A percentile compares a stretch with the other conserved stretches of the same genome.
phyloP scores from a whole-genome alignment of 2,113 vertebrate species.

The Poeciliopsis occidentalis region DNA sequence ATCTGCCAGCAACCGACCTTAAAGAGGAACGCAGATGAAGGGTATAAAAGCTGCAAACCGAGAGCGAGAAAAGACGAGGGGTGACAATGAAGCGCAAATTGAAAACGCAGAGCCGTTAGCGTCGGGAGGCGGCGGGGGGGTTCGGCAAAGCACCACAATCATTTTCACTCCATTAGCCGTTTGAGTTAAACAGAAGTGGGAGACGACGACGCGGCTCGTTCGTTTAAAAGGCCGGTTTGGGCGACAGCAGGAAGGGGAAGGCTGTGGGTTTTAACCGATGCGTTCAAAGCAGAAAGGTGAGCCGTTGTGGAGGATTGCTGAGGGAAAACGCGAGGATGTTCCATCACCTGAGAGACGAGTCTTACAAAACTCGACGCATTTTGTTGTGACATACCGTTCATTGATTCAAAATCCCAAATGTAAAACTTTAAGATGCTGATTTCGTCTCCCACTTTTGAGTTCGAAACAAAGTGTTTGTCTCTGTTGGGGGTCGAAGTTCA shows the following conservation, averaged over 20 bases:
- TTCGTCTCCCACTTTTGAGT: too few relatives aligned
- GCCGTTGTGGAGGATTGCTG: neutral
- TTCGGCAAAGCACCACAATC: conserved; percentile 9
- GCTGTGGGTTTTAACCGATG: conserved; percentile 2
- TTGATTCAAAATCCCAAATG: neutral
- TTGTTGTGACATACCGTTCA: neutral
- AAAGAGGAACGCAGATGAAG: neutral
- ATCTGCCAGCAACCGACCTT: conserved; percentile 4
- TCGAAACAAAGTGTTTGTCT: too few relatives aligned
- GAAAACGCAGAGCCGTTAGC: conserved; percentile 33
- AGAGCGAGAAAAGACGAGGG: neutral
- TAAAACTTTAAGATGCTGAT: neutral
- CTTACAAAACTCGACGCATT: too few relatives aligned
- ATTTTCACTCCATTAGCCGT: conserved; percentile 55
- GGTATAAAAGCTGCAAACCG: neutral
- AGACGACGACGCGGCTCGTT: conserved; percentile 8
- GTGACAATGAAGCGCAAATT: conserved; percentile 40
- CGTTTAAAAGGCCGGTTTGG: conserved; percentile 15
- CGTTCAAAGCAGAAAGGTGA: conserved; percentile 12
- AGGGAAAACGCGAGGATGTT: neutral
- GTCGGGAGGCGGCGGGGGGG: neutral
- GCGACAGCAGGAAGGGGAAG: neutral
- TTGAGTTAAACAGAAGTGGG: conserved; percentile 31
- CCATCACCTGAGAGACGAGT: too few relatives aligned
- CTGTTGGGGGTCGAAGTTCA: too few relatives aligned